A percentile compares a stretch with the other conserved stretches of the same genome.
Conservation (phyloP, 1,140 invertebrate species). For the Heliconius himera region DNA sequence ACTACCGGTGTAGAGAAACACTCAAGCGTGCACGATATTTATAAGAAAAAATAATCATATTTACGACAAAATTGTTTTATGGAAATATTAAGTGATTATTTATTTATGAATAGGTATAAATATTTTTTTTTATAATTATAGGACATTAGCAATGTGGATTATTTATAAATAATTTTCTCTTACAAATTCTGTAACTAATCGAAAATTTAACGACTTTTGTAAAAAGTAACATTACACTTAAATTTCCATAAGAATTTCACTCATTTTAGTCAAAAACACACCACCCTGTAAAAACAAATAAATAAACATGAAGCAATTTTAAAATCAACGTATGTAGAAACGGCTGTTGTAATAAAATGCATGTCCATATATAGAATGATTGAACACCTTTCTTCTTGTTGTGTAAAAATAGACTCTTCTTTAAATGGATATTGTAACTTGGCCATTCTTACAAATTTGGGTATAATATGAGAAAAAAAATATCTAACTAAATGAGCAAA, state of each 20-base stretch:
- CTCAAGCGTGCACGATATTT: constrained; percentile 2
- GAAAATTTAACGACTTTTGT: neutral
- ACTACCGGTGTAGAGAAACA: constrained; percentile 40
- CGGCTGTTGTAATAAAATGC: constrained; percentile 36
- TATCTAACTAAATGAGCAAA: neutral
- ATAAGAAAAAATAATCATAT: neutral
- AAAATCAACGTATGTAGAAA: constrained; percentile 31
- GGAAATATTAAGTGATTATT: too few species aligned
- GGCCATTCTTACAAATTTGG: constrained; percentile 18
- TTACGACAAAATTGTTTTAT: too few species aligned
- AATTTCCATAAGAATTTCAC: neutral
- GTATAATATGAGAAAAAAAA: neutral
- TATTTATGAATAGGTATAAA: too few species aligned
- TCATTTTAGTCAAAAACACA: neutral
- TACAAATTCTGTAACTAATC: neutral
- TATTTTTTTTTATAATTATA: too few species aligned
- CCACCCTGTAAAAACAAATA: constrained; percentile 2
- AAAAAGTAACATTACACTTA: neutral
- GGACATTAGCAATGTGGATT: too few species aligned
- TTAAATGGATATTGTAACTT: constrained; percentile 16
- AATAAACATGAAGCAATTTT: constrained; percentile 37
- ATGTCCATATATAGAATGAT: constrained; percentile 25
- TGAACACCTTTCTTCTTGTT: constrained; percentile 31
- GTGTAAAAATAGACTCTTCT: constrained; percentile 31
- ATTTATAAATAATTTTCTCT: too few species aligned